Base-by-base conservation (phyloP, 2,113 vertebrate species). In the Notothenia coriiceps region DNA sequence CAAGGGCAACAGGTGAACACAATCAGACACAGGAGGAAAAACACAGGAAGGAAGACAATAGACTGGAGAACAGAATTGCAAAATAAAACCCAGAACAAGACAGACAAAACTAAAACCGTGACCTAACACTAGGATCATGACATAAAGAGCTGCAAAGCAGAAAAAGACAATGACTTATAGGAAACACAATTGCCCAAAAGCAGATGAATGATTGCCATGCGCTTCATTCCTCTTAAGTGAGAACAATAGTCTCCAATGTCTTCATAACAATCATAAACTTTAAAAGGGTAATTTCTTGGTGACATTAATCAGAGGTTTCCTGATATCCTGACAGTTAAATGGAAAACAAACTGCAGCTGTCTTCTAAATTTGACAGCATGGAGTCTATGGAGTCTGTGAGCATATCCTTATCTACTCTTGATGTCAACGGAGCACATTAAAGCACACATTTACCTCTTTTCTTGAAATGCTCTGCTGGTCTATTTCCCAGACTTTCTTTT, bases 401-500 rank as follows among this genome's bases (percentile, higher is more conserved):
- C 0, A 20, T 79, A 59, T 29, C 3, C 29, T 29, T 29, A 29
- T 79, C 52, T 54, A 67, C 49, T 49, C 66, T 55, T 35, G 57
- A 51, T 29, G 10, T 62, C 64, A 74, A 15, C 20, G 22, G 13
- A 68, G 25, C 47, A 12, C 55, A 62, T 74, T 13, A 73, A 33
- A 62, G 35, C 33, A 33, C n/a, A 54, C 25, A 22, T 61, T 29
- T 35, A 2, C 1, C 1, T 56, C 6, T 62, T 71, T 66, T 56
- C 56, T 18, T 43, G 47, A 67, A 72, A 74, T 22, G 46, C 15
- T 40, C 25, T 64, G 25, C 46, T 55, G 15, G 14, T 11, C 33
- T 64, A 12, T 57, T 51, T 25, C 33, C 12, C 49, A 70, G 50
- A 74, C 69, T 33, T 70, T 67, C 72, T 74, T 65, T 70, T 62